phyloP scores from a whole-genome alignment of 1,140 invertebrate genomes.

The Nylanderia fulva region DNA sequence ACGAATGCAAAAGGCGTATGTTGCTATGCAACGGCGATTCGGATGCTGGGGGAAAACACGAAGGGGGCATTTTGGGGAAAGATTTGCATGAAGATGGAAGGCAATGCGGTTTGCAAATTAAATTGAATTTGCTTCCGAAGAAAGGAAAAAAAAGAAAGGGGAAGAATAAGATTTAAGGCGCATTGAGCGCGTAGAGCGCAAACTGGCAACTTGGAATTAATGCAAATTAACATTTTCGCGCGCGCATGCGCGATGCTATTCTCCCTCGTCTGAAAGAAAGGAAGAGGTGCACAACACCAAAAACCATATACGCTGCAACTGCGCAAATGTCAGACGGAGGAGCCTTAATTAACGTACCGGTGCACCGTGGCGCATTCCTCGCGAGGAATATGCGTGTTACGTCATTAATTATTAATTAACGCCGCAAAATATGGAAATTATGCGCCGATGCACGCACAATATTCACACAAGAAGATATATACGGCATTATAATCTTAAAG shows the following conservation, averaged over 20 bases:
- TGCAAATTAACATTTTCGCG: slow-evolving; percentile 43
- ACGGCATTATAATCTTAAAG: slow-evolving; percentile 39
- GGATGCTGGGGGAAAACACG: slow-evolving; percentile 19
- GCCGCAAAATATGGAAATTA: slow-evolving; percentile 39
- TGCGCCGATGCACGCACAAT: neutral
- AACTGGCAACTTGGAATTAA: slow-evolving; percentile 35
- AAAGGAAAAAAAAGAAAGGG: neutral
- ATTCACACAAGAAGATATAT: neutral
- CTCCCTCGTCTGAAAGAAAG: too few species aligned
- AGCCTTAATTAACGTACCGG: slow-evolving; percentile 35
- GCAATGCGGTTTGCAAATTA: slow-evolving; percentile 6
- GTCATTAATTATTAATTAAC: slow-evolving; percentile 53
- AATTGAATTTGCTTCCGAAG: slow-evolving; percentile 50
- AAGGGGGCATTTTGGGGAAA: slow-evolving; percentile 25
- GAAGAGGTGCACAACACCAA: neutral
- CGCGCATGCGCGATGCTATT: neutral
- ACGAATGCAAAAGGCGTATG: slow-evolving; percentile 21
- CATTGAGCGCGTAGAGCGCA: neutral
- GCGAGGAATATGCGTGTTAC: slow-evolving; percentile 29
- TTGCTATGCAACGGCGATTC: slow-evolving; percentile 38
- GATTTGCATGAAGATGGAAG: slow-evolving; percentile 43
- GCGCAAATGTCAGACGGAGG: neutral
- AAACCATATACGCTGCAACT: neutral
- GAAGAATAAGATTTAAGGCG: slow-evolving; percentile 12
- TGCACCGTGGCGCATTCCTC: slow-evolving; percentile 13